A percentile compares a stretch with the other conserved stretches of the same genome.
phyloP scores from a whole-genome alignment of 2,113 vertebrate genomes.

The Corydoras sp. region DNA sequence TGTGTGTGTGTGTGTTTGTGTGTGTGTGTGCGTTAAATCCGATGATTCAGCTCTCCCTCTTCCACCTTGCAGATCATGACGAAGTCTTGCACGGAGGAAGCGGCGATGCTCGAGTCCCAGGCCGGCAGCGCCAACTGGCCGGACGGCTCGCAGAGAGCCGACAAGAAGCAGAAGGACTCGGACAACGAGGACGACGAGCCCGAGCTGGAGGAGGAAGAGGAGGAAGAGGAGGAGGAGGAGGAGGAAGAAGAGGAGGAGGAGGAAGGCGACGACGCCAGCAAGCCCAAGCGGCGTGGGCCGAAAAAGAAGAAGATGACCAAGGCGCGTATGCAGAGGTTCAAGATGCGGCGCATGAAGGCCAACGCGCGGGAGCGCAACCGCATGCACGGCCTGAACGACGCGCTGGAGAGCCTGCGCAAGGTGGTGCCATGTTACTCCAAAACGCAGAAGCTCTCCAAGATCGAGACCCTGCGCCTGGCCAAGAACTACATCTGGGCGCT shows the following conservation, averaged over 20 bases:
- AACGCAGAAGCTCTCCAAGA: conserved; percentile 97
- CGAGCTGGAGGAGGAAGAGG: conserved; percentile 83
- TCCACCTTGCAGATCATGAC: conserved; percentile 71
- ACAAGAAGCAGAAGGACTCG: conserved; percentile 61
- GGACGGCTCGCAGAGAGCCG: conserved; percentile 70
- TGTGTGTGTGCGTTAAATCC: too few species aligned
- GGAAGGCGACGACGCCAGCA: conserved; percentile 84
- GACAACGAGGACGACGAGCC: conserved; percentile 76
- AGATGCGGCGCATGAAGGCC: conserved; percentile 91
- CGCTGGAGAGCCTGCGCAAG: conserved; percentile 92
- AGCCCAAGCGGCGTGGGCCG: conserved; percentile 90
- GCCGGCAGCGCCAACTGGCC: conserved; percentile 70
- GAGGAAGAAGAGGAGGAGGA: conserved; percentile 79
- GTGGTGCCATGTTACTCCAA: conserved; percentile 99
- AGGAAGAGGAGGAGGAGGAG: conserved; percentile 79
- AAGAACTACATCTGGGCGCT: conserved; percentile 99
- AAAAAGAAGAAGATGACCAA: conserved; percentile 99
- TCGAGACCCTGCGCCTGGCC: conserved; percentile 92
- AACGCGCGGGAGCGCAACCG: conserved; percentile 95
- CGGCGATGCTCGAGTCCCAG: conserved; percentile 74
- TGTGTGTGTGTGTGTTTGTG: too few species aligned
- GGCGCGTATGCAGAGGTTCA: conserved; percentile 91
- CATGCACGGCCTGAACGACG: conserved; percentile 96
- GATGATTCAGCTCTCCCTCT: too few species aligned
- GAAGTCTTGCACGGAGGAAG: conserved; percentile 84